Conservation (phyloP, 2,113 vertebrate genomes). For the Apodemus speciosus region DNA sequence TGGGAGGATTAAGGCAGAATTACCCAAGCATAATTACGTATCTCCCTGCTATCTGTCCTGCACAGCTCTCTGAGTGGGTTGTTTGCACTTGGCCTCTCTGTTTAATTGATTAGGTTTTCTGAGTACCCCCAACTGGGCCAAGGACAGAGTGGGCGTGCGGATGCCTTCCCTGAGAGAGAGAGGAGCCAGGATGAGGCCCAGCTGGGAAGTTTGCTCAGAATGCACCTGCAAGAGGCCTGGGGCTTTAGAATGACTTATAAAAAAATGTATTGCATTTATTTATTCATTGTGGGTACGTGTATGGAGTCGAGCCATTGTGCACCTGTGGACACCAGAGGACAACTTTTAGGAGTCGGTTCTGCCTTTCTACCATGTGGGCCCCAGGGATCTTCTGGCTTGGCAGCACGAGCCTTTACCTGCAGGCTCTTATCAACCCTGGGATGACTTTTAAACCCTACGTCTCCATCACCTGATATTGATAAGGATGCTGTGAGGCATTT, state of each 20-base stretch:
- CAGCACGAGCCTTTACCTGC: not conserved
- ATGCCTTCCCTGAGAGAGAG: slow-evolving; percentile 15
- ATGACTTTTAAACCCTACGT: not conserved
- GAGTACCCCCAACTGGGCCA: slow-evolving; percentile 68
- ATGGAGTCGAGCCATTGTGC: not conserved
- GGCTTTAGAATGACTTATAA: slow-evolving; percentile 25
- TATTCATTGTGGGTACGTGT: not conserved
- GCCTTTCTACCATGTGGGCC: no score
- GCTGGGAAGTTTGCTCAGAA: not conserved
- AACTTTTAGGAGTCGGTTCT: not conserved
- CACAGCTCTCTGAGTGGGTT: slow-evolving; percentile 78
- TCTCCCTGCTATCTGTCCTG: slow-evolving; percentile 80
- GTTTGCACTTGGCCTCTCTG: slow-evolving; percentile 71
- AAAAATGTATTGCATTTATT: not conserved
- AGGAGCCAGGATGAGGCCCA: not conserved
- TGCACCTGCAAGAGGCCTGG: not conserved
- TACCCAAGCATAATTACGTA: slow-evolving; percentile 85
- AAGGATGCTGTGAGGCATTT: not conserved
- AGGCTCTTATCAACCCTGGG: not conserved
- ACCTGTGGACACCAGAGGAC: not conserved
- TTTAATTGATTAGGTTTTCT: slow-evolving; percentile 83
- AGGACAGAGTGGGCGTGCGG: slow-evolving; percentile 65
- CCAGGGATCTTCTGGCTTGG: not conserved
- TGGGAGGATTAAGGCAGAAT: slow-evolving; percentile 85
- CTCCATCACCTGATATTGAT: not conserved